Percentiles rank a stretch among this genome's conserved stretches.
phyloP scores from a whole-genome alignment of 2,113 vertebrate genomes.

The Phoenicopterus ruber region DNA sequence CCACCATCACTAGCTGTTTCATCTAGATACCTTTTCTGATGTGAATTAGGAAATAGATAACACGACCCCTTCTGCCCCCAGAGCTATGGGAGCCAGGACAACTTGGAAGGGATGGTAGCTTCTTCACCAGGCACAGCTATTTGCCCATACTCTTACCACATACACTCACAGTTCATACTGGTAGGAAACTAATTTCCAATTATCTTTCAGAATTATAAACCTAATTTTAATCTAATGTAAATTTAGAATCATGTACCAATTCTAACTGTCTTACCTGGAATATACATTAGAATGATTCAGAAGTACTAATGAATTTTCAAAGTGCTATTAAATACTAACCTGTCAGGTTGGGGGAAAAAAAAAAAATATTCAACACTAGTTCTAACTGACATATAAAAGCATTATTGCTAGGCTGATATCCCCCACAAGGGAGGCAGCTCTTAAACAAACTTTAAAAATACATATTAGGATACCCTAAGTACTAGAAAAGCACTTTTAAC shows the following conservation, averaged over 20 bases:
- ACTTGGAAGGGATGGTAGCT: neutral
- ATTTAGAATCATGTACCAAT: neutral
- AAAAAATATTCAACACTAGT: neutral
- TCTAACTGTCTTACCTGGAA: neutral
- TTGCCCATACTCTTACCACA: neutral
- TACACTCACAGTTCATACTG: neutral
- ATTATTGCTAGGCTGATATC: neutral
- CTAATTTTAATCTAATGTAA: neutral
- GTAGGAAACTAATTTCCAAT: neutral
- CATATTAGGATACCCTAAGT: neutral
- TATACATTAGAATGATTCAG: neutral
- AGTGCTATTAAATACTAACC: neutral
- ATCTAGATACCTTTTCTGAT: neutral
- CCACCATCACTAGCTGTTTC: neutral
- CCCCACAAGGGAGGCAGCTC: neutral
- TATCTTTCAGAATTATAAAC: neutral
- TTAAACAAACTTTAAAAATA: neutral
- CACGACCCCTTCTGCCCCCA: neutral
- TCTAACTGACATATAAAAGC: neutral
- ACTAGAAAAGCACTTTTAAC: neutral
- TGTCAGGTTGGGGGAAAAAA: neutral
- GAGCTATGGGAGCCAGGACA: neutral
- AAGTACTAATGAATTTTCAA: neutral
- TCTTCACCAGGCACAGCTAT: neutral
- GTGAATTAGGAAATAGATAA: neutral